Conservation (phyloP, 2,888 invertebrate species). For the Hirtodrosophila trivittata region DNA sequence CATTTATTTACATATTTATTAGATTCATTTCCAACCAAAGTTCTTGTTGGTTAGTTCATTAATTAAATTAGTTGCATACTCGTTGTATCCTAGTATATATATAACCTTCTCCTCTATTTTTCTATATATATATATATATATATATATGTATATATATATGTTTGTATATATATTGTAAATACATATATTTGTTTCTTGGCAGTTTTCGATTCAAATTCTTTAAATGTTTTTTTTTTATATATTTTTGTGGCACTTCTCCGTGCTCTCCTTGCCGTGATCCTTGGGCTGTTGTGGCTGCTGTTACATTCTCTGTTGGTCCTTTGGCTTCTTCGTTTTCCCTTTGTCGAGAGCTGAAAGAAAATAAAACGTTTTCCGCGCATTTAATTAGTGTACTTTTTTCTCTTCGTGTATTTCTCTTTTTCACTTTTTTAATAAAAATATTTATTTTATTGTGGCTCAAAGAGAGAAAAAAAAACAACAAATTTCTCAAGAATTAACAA, state of each 20-base stretch:
- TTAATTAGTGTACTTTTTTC: slow-evolving; percentile 31
- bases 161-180: slow-evolving; percentile 46
- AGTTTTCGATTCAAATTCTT: slow-evolving; percentile 77
- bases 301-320: slow-evolving; percentile 24
- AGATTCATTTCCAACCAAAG: slow-evolving; percentile 36
- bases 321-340: not conserved
- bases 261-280: slow-evolving; percentile 8
- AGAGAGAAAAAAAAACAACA: slow-evolving; percentile 4
- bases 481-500: slow-evolving; percentile 36
- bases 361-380: slow-evolving; percentile 31
- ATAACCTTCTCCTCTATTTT: slow-evolving; percentile 20
- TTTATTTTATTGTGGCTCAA: slow-evolving; percentile 19
- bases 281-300: slow-evolving; percentile 9
- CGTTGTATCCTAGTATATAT: slow-evolving; percentile 9
- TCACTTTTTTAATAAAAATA: slow-evolving; percentile 23
- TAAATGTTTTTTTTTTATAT: slow-evolving; percentile 49
- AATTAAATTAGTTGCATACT: slow-evolving; percentile 31
- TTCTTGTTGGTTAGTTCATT: slow-evolving; percentile 5
- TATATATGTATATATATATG: slow-evolving; percentile 14
- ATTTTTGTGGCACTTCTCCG: slow-evolving; percentile 24
- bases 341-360: slow-evolving; percentile 26
- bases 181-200: slow-evolving; percentile 71
- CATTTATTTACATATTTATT: slow-evolving; percentile 73
- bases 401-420: slow-evolving; percentile 2
- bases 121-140: slow-evolving; percentile 25